Base-by-base conservation (phyloP, 2,888 invertebrate genomes). In the Drosophila paranaensis region DNA sequence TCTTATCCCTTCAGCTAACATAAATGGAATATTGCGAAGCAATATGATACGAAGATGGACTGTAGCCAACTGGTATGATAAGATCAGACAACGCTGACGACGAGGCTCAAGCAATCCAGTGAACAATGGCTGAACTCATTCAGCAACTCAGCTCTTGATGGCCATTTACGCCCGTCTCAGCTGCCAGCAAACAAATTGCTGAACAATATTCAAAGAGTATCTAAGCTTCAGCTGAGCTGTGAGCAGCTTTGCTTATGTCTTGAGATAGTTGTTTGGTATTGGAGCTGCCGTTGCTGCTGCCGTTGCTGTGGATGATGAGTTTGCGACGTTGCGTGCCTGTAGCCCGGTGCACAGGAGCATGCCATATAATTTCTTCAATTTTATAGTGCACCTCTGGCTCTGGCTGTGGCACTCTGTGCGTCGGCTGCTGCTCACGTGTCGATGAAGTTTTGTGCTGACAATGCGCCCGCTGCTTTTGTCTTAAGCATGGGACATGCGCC, bases 371-470 rank as follows among this genome's bases (percentile, higher is more conserved):
- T 88, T 83, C 68, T 62, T 65, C 74, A 74, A 74, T 87, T 89
- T 89, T 81, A 81, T 71, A 71, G 75, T 82, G 88, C 88, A 86
- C 69, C 86, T 69, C 71, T 62, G 67, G 75, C 75, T 55, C 16
- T 10, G 14, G 74, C 71, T 51, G 1, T 11, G n/a, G 48, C 48
- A 11, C 50, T 50, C 48, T 16, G 48, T 48, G 65, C 60, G 20
- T 20, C 20, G 60, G 37, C 8, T 16, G 40, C 8, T 16, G 75
- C 79, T 79, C 79, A 56, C 71, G 55, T 71, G 77, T 69, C 63
- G 69, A 60, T 67, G 62, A 79, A 68, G 60, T 82, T 88, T 80
- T 87, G 39, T 81, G 89, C 89, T 87, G 88, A 81, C 89, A 89
- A 78, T 81, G 89, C 89, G 69, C 65, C 60, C 62, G 70, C 60